Evolutionary conservation across 1,140 invertebrate species (phyloP).

Genomic region (Catajapyx aquilonaris): DNA sequence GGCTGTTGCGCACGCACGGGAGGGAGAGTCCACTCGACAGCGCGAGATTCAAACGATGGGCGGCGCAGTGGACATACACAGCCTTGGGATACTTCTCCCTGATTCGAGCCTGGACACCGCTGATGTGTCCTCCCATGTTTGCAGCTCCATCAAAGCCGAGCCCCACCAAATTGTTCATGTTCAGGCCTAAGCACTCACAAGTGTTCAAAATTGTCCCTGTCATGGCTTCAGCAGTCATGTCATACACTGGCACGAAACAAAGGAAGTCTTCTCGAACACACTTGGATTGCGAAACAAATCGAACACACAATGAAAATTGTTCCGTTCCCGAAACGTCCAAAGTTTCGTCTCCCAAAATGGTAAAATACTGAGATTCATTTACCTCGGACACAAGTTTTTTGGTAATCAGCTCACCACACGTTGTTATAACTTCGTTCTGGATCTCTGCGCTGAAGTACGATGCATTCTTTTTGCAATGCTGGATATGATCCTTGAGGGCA

Average conservation of each 20-base stretch:
- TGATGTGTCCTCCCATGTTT: not conserved
- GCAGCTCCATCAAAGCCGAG: not conserved
- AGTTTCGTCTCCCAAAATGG: not conserved
- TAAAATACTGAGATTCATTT: not conserved
- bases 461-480: not conserved
- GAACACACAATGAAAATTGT: constrained; percentile 2
- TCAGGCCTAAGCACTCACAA: not conserved
- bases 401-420: not conserved
- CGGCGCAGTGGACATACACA: constrained; percentile 5
- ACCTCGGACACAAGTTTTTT: not conserved
- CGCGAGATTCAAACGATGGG: constrained; percentile 8
- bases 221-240: not conserved
- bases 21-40: no score
- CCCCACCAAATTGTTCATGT: not conserved
- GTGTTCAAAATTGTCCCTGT: not conserved
- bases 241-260: not conserved
- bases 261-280: not conserved
- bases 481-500: not conserved
- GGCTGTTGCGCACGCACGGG: no score
- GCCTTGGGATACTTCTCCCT: constrained; percentile 4
- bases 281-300: not conserved
- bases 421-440: not conserved
- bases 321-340: not conserved
- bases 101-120: constrained; percentile 3
- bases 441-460: not conserved